Conservation (phyloP, 2,888 invertebrate genomes). For the Anticlea derivata region DNA sequence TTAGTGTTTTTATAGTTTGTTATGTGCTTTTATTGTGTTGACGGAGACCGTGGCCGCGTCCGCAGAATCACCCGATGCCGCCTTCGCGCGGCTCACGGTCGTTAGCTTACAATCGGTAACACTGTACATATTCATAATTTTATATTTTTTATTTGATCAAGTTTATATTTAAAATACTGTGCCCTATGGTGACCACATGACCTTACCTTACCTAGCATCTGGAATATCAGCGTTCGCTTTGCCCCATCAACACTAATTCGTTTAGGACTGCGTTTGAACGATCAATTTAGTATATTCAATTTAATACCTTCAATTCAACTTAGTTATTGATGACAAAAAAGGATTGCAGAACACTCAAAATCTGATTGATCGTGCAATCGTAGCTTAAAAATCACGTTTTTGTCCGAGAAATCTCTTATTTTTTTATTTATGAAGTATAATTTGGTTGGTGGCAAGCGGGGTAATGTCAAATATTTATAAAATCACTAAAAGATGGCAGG, state of each 20-base stretch:
- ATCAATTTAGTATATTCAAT: background rate
- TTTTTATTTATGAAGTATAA: no score
- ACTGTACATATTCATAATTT: constrained; percentile 20
- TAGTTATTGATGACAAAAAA: no score
- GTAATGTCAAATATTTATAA: no score
- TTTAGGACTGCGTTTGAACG: background rate
- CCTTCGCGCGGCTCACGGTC: constrained; percentile 17
- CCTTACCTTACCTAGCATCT: background rate
- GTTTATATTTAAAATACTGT: constrained; percentile 1
- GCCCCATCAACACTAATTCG: background rate
- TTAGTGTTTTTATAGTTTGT: constrained; percentile 10
- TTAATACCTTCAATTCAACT: no score
- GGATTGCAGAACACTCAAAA: no score
- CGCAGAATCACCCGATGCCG: constrained; percentile 28
- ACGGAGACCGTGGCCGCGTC: constrained; percentile 18
- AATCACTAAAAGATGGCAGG: no score
- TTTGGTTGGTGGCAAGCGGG: no score
- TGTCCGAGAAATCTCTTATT: no score
- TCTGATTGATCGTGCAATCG: no score
- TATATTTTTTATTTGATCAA: constrained; percentile 12
- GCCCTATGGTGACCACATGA: constrained; percentile 1
- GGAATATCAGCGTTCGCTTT: constrained; percentile 1
- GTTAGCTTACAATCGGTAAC: constrained; percentile 15
- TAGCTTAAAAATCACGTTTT: no score
- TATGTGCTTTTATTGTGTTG: constrained; percentile 23